Evolutionary conservation across 1,140 invertebrate genomes (phyloP).

Genomic region (Drosophila takahashii): DNA sequence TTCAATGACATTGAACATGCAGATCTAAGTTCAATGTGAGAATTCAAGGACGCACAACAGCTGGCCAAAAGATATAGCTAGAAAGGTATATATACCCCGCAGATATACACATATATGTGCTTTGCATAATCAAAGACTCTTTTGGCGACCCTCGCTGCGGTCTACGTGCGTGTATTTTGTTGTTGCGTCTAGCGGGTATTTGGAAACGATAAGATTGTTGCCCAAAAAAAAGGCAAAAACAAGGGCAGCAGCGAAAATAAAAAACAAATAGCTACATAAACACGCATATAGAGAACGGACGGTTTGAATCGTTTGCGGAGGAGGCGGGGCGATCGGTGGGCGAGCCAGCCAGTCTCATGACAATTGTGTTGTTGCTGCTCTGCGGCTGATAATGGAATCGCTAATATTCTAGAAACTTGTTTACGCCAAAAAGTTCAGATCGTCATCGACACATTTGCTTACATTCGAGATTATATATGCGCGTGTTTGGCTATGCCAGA

Average conservation of each 20-base stretch:
- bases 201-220: slow-evolving; percentile 71
- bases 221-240: slow-evolving; percentile 55
- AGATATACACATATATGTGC: neutral
- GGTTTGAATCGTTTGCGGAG: slow-evolving; percentile 8
- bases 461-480: slow-evolving; percentile 41
- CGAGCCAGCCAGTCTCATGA: slow-evolving; percentile 52
- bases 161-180: slow-evolving; percentile 20
- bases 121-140: slow-evolving; percentile 11
- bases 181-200: slow-evolving; percentile 26
- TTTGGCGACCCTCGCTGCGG: slow-evolving; percentile 14
- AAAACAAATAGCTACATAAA: slow-evolving; percentile 33
- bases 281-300: neutral
- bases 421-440: slow-evolving; percentile 68
- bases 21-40: slow-evolving; percentile 38
- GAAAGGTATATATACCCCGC: neutral
- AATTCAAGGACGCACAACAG: slow-evolving; percentile 40
- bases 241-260: slow-evolving; percentile 39
- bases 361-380: slow-evolving; percentile 45
- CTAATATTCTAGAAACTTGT: slow-evolving; percentile 82
- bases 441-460: slow-evolving; percentile 53
- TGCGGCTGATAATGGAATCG: slow-evolving; percentile 72
- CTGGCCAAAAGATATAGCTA: slow-evolving; percentile 29
- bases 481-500: slow-evolving; percentile 9
- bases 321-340: slow-evolving; percentile 21
- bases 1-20: slow-evolving; percentile 47